Conservation (phyloP, 2,797 vertebrate species). For the Rhinophrynus dorsalis region DNA sequence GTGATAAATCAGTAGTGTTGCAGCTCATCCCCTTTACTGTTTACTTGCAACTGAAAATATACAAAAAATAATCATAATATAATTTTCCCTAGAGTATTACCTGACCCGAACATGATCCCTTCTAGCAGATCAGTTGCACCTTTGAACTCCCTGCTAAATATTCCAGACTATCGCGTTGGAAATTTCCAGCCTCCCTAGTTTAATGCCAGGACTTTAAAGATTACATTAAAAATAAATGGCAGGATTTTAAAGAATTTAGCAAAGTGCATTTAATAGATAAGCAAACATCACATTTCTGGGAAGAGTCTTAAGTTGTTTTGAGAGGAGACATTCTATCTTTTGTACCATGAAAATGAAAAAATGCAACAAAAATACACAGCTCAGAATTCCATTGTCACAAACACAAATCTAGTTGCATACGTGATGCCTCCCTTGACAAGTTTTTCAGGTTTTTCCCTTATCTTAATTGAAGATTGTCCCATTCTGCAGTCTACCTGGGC, state of each 20-base stretch:
- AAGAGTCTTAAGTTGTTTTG: conserved; percentile 14
- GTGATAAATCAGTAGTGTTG: too few species aligned
- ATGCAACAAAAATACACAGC: neutral
- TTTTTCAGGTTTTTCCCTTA: too few species aligned
- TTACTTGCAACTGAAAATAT: too few species aligned
- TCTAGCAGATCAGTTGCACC: neutral
- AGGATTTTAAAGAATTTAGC: conserved; percentile 31
- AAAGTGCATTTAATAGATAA: conserved; percentile 27
- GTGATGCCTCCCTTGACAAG: too few species aligned
- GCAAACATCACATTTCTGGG: neutral
- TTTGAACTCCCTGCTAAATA: conserved; percentile 26
- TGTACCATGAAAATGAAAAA: neutral
- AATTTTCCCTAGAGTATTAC: too few species aligned
- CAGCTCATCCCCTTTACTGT: too few species aligned
- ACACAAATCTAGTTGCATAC: too few species aligned
- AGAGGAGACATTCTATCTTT: conserved; percentile 21
- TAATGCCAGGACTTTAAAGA: conserved; percentile 18
- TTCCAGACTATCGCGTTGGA: neutral
- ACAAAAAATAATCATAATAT: too few species aligned
- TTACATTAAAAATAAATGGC: conserved; percentile 21
- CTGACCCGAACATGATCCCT: neutral
- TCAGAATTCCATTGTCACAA: neutral
- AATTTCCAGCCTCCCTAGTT: conserved; percentile 5
- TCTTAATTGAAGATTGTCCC: too few species aligned
- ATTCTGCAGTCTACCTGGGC: too few species aligned